These are phyloP conservation scores for Pantala flavescens DNA, from an alignment of 1,140 invertebrate species.

Conservation along the genomic window DNA sequence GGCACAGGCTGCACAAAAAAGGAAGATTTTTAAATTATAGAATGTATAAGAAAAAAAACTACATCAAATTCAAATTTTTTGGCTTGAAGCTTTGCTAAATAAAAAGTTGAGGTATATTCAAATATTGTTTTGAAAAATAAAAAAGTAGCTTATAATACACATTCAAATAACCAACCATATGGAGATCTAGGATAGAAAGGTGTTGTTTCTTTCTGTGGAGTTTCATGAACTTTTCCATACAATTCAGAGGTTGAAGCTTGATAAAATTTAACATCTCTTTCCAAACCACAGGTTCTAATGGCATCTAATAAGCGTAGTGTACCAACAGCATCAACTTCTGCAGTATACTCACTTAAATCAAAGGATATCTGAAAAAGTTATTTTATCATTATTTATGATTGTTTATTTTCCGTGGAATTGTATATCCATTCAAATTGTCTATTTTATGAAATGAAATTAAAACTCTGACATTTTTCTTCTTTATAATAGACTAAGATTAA, in stretches of 20 bases:
- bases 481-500: too few species aligned
- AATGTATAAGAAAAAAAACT: background rate
- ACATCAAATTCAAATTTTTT: too few species aligned
- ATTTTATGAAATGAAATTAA: too few species aligned
- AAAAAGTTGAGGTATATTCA: too few species aligned
- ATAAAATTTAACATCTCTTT: conserved; percentile 83
- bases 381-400: too few species aligned
- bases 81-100: too few species aligned
- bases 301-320: conserved; percentile 91
- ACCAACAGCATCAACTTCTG: conserved; percentile 97
- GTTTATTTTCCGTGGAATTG: too few species aligned
- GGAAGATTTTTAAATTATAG: background rate
- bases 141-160: too few species aligned
- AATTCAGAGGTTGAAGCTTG: conserved; percentile 98
- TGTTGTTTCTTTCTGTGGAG: conserved; percentile 95
- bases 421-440: too few species aligned
- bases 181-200: conserved; percentile 99
- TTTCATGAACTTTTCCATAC: conserved; percentile 94
- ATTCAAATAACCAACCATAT: conserved; percentile 61
- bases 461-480: too few species aligned
- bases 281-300: conserved; percentile 81
- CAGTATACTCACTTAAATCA: conserved; percentile 97
- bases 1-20: conserved; percentile 73
- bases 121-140: too few species aligned
- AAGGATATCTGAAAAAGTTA: conserved; percentile 64